Evolutionary conservation across 1,140 invertebrate genomes (phyloP), one percentile per base, ranked within the genome.

Genomic region (Andricus grossulariae): DNA sequence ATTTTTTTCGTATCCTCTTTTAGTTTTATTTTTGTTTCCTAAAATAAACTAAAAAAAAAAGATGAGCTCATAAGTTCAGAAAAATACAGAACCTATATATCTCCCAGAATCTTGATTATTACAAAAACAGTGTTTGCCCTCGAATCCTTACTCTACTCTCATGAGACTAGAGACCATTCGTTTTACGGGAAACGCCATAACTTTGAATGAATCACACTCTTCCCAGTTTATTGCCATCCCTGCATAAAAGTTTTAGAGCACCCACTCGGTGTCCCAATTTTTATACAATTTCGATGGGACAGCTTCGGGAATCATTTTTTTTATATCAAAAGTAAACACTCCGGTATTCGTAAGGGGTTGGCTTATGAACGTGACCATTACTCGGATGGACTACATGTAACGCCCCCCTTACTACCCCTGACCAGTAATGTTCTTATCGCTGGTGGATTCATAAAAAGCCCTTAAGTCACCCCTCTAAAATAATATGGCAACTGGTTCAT

Each of bases 381-480:
- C n/a, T 15, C 74, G 75, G 79, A 82, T 25, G 55, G 21, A 78
- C 32, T 52, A 50, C 70, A 21, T 73, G 50, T 78, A 78, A 82
- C 73, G 79, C 25, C 19, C 57, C 21, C 50, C 25, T 66, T 66
- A 39, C 60, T 45, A 8, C 21, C 25, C 60, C 60, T 4, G 52
- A 13, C n/a, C 39, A 50, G 52, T 55, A 77, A 80, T 72, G 71
- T 80, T 70, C 80, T 84, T 82, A 81, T 81, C 83, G 78, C 75
- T 82, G 76, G 82, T 85, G 80, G 80, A 86, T 88, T 88, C 84
- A 85, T 86, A 85, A 87, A 87, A 76, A 79, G 76, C 77, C 78
- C 79, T 85, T 80, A 75, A 80, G 71, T 82, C 78, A 81, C 83
- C 86, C 86, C 82, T 85, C 78, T 85, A 82, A 89, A 89, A 89